Evolutionary conservation across 2,888 invertebrate genomes (phyloP), one percentile per base, ranked within the genome.

Genomic region (Drymonia ruficornis): DNA sequence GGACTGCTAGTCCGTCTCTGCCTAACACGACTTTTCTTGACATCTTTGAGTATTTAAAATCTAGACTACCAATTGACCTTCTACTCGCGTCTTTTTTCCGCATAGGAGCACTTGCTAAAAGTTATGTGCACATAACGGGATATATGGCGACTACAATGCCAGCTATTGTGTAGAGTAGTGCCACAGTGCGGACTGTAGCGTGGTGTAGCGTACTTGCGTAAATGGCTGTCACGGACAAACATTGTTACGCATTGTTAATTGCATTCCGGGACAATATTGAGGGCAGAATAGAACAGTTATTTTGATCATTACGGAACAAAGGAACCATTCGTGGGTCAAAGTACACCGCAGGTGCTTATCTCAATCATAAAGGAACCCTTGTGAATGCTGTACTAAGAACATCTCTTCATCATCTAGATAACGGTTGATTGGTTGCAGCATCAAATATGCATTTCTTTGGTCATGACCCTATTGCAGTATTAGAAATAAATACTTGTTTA

Each of bases 171-270:
- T n/a, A n/a, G n/a, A n/a, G n/a, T n/a, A n/a, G n/a, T n/a, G n/a
- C n/a, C n/a, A n/a, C n/a, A n/a, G 57, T 67, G 56, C 52, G 58
- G 57, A 65, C 63, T 67, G 60, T 70, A 65, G 64, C 58, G 9
- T 9, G 19, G 19, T 9, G 19, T 12, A 19, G 43, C 19, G 5
- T n/a, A 19, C 52, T 60, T 52, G 67, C 66, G 62, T 64, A 68
- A 72, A 75, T 67, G 52, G 55, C 65, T 75, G 72, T 71, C 74
- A 71, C 61, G 55, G 65, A 55, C 67, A 70, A 66, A 76, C 70
- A 71, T 78, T 71, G 70, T 72, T 70, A 67, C 67, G 70, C 67
- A 63, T 70, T 74, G 70, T 70, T 81, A 78, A 79, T 80, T 76
- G 71, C 77, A 78, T 76, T 70, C 70, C 70, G 56, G 63, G n/a